Evolutionary conservation across 37 sponge, comb jelly and placozoan genomes (phyloP), one percentile per base, ranked within the genome.

Genomic region (Beroe ovata): DNA sequence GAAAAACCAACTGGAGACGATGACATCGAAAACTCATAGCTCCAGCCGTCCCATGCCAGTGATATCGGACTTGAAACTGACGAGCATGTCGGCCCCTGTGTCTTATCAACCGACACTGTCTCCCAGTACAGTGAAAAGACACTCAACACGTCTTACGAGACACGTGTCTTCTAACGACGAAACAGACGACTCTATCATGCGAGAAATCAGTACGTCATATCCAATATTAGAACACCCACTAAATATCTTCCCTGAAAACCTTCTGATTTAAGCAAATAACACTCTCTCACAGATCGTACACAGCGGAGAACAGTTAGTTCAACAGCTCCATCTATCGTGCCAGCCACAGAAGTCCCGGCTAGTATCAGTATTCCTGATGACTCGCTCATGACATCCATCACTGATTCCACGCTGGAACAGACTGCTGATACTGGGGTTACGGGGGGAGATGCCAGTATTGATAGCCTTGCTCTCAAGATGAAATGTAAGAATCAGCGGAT

Each of bases 131-230:
- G 47, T 77, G 4, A 77, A 35, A 40, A 3, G 11, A 42, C 21
- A 35, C 36, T 42, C 71, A 4, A 35, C 84, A 33, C 26, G 84
- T 6, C 32, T 32, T 30, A 77, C 19, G 25, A 8, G 42, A 42
- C 38, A 77, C 41, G 28, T 77, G 41, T 77, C 84, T 2, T 77
- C 84, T 0, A 42, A 39, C n/a, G 84, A 77, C 28, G 84, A 77
- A 41, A 77, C 84, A 21, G 84, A 77, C 28, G 84, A 77, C 47
- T 77, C 84, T 1, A 77, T 77, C 84, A 77, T 77, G 84, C 39
- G 25, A 29, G 84, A 77, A 77, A 77, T 77, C 0, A 77, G 84
- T 77, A 40, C 39, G n/a, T n/a, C n/a, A n/a, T n/a, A n/a, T n/a
- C n/a, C n/a, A n/a, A n/a, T n/a, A n/a, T n/a, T n/a, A n/a, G n/a